These are phyloP conservation scores for Gila orcuttii DNA, from an alignment of 2,113 vertebrate genomes.

Conservation along the genomic window DNA sequence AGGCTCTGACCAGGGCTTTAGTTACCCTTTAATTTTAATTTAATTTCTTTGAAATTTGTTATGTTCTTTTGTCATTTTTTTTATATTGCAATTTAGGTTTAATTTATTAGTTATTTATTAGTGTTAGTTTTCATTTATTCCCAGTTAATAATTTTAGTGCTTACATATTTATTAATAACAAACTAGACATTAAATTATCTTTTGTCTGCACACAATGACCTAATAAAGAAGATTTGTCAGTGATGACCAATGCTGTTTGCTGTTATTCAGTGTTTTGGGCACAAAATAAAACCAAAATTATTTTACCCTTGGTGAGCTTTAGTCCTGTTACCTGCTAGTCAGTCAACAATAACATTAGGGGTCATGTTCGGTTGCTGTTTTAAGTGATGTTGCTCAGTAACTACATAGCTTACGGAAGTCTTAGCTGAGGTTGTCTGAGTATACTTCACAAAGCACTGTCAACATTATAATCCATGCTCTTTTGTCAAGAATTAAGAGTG, in stretches of 20 bases:
- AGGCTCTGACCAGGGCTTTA: too few species aligned
- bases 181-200: too few species aligned
- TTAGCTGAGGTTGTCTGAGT: slow-evolving; percentile 32
- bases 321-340: neutral
- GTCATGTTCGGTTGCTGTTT: neutral
- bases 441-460: slow-evolving; percentile 20
- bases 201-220: neutral
- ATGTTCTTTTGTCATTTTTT: too few species aligned
- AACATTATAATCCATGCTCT: slow-evolving; percentile 26
- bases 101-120: too few species aligned
- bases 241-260: neutral
- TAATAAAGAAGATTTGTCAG: neutral
- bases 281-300: neutral
- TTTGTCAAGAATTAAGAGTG: slow-evolving; percentile 15
- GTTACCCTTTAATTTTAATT: too few species aligned
- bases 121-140: too few species aligned
- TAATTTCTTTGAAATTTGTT: too few species aligned
- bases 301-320: neutral
- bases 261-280: neutral
- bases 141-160: too few species aligned
- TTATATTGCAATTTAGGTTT: too few species aligned
- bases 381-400: neutral
- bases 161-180: too few species aligned
- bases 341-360: neutral
- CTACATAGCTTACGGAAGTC: neutral